Base-by-base conservation (phyloP, 2,113 vertebrate species). In the Hemichromis elongatus region DNA sequence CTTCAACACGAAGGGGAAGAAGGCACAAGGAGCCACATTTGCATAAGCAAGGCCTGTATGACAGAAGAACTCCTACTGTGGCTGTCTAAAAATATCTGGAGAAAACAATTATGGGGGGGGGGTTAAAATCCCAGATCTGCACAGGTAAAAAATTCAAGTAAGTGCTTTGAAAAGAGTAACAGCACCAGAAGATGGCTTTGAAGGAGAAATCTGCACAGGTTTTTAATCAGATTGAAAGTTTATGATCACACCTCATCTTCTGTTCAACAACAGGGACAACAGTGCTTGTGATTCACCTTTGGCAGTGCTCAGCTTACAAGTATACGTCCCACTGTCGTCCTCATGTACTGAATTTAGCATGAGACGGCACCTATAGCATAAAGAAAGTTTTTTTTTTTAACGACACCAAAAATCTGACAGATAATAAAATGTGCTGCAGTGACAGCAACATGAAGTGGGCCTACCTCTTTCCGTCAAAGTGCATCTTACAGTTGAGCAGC, bases 401-500 rank as follows among this genome's bases (percentile, higher is more conserved):
- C n/a, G 42, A 30, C 68, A 63, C 37, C 24, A 68, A 82, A 33
- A 59, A 3, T 30, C 26, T 73, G 68, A 28, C 16, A 75, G 45
- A n/a, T 52, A 75, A 30, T 52, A 30, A 33, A 52, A n/a, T 75
- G 45, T 75, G 45, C 26, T 52, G 26, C 18, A 52, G 45, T 52
- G 26, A 50, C 16, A 30, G 45, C 45, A 52, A 52, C 52, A 35
- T 30, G 35, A 40, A 19, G 9, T 7, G 2, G 77, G 24, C 87
- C 2, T 19, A 94, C 95, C 97, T 97, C 79, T 94, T 97, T 84
- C 98, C 98, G 7, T 99, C 97, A 86, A 99, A 99, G 93, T 97
- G 97, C 98, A 99, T 99, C 96, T 99, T 99, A 95, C 98, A 99
- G 95, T 98, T 97, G 92, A 99, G 97, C 86, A 98, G 95, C 0